These are phyloP conservation scores for Taxidea taxus DNA, from an alignment of 2,113 vertebrate species.

Conservation along the genomic window DNA sequence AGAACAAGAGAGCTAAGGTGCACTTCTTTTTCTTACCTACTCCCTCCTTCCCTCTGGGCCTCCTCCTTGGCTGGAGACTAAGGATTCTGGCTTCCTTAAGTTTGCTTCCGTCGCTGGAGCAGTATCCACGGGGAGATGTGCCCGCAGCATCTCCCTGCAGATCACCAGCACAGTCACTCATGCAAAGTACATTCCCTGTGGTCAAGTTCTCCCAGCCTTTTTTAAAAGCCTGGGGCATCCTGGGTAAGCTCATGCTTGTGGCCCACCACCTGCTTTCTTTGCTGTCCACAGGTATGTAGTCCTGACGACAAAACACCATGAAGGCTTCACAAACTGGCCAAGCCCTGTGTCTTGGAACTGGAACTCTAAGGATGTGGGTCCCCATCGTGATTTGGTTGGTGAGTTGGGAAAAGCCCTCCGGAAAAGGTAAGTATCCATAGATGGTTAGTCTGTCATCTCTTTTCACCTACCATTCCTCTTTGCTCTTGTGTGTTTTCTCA, in stretches of 20 bases:
- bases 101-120: neutral
- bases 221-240: neutral
- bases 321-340: conserved; percentile 96
- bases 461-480: neutral
- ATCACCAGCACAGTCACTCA: neutral
- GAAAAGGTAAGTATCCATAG: conserved; percentile 82
- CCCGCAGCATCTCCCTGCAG: neutral
- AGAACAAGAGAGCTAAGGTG: neutral
- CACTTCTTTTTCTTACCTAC: neutral
- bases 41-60: neutral
- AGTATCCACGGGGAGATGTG: neutral
- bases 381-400: conserved; percentile 92
- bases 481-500: neutral
- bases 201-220: neutral
- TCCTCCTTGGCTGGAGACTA: neutral
- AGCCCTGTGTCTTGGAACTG: conserved; percentile 95
- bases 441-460: neutral
- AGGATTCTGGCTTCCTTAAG: neutral
- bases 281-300: conserved; percentile 90
- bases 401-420: conserved; percentile 90
- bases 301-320: conserved; percentile 95
- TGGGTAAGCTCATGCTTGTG: neutral
- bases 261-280: neutral
- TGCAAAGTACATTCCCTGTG: neutral
- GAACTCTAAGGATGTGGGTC: conserved; percentile 92